Evolutionary conservation across 2,113 vertebrate genomes (phyloP).

Genomic region (Cathartes aura): DNA sequence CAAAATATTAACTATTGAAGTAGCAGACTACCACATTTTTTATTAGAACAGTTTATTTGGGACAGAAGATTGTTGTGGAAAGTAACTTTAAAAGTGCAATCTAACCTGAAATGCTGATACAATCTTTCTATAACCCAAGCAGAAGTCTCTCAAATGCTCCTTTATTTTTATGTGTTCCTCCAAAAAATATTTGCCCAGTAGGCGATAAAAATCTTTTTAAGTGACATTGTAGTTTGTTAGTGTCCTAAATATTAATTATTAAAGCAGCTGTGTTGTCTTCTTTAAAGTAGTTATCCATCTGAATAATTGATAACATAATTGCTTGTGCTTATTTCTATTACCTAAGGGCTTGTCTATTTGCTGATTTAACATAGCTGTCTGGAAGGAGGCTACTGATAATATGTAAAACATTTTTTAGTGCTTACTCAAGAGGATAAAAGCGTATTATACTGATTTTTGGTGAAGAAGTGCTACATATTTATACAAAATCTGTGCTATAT

Average conservation of each 20-base stretch:
- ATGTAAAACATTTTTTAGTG: not conserved
- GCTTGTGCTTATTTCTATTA: conserved; percentile 43
- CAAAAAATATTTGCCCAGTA: conserved; percentile 42
- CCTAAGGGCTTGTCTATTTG: not conserved
- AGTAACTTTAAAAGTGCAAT: not conserved
- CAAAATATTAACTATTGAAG: not conserved
- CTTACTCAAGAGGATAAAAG: not conserved
- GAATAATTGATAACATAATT: conserved; percentile 82
- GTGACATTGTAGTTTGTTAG: conserved; percentile 5
- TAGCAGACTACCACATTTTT: not conserved
- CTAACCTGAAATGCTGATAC: not conserved
- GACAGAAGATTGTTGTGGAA: not conserved
- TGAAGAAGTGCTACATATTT: not conserved
- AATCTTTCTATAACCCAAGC: not conserved
- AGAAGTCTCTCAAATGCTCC: not conserved
- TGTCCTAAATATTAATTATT: conserved; percentile 77
- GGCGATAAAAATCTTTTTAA: not conserved
- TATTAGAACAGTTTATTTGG: not conserved
- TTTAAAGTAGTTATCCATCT: conserved; percentile 79
- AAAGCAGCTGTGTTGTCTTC: conserved; percentile 66
- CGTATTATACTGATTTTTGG: not conserved
- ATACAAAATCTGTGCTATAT: not conserved
- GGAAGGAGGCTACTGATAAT: not conserved
- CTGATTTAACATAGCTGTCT: not conserved
- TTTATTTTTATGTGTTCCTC: conserved; percentile 34